phyloP scores from a whole-genome alignment of 92 coral and sea anemone species.

The Phymanthus crucifer region DNA sequence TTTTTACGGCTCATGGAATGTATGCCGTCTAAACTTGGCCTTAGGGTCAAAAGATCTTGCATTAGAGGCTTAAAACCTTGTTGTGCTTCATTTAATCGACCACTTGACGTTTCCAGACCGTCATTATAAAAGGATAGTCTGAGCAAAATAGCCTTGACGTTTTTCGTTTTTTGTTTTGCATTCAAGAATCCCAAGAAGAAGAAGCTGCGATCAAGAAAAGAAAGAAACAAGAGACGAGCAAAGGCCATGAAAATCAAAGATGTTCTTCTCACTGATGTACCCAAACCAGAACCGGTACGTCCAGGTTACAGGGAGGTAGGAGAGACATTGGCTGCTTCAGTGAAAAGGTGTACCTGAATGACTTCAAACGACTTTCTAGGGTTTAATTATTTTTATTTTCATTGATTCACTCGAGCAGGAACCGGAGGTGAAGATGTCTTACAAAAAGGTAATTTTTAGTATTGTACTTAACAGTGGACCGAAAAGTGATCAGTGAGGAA shows the following conservation, averaged over 20 bases:
- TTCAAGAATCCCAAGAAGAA: constrained; percentile 62
- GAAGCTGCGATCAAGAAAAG: constrained; percentile 82
- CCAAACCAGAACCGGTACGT: constrained; percentile 37
- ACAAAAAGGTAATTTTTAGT: constrained; percentile 37
- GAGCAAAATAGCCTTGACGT: no score
- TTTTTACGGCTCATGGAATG: no score
- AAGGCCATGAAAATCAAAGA: constrained; percentile 81
- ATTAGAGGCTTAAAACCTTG: no score
- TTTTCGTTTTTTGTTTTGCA: not conserved
- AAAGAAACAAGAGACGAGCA: constrained; percentile 88
- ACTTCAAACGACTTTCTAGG: no score
- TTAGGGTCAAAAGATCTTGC: no score
- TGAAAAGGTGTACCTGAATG: no score
- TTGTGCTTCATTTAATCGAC: no score
- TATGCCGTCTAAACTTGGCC: no score
- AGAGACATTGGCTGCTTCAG: no score
- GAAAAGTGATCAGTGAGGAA: not conserved
- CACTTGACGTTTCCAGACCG: no score
- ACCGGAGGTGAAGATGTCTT: constrained; percentile 58
- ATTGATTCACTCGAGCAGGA: constrained; percentile 1
- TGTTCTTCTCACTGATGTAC: constrained; percentile 71
- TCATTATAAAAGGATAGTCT: no score
- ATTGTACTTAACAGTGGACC: not conserved
- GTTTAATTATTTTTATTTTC: no score
- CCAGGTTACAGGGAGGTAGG: not conserved